Conservation (phyloP, 1,140 invertebrate species). For the Leptopilina boulardi region DNA sequence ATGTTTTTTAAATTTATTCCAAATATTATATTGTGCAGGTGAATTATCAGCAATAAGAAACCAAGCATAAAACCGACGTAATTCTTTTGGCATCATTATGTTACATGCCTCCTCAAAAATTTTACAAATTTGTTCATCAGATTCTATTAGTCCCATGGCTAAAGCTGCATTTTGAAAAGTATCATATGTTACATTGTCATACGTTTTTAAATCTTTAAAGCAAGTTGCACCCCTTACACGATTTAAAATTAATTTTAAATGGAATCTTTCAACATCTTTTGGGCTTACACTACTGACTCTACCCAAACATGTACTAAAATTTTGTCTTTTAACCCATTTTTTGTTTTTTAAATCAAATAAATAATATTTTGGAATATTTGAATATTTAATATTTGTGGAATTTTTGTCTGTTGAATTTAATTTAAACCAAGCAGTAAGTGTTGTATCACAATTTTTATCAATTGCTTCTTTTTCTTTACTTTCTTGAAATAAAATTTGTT, state of each 20-base stretch:
- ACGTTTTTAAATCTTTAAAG: too few species aligned
- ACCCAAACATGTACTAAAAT: neutral
- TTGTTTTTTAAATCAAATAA: neutral
- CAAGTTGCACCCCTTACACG: neutral
- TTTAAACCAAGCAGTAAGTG: constrained; percentile 40
- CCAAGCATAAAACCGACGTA: neutral
- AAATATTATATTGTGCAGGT: neutral
- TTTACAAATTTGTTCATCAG: too few species aligned
- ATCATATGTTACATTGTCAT: neutral
- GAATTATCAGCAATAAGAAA: neutral
- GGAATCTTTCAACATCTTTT: neutral
- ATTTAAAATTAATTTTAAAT: constrained; percentile 2
- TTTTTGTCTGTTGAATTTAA: neutral
- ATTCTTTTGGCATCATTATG: constrained; percentile 26
- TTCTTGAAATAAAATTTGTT: constrained; percentile 41
- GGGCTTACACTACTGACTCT: neutral
- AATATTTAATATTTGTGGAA: neutral
- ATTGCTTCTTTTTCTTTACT: constrained; percentile 34
- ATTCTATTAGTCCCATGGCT: neutral
- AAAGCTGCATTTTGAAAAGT: neutral
- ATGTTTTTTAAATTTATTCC: neutral
- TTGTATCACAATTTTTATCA: constrained; percentile 21
- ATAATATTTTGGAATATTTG: neutral
- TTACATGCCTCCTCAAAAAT: too few species aligned
- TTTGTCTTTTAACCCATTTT: neutral